phyloP scores from a whole-genome alignment of 2,797 vertebrate species.

The Etheostoma perlongum region DNA sequence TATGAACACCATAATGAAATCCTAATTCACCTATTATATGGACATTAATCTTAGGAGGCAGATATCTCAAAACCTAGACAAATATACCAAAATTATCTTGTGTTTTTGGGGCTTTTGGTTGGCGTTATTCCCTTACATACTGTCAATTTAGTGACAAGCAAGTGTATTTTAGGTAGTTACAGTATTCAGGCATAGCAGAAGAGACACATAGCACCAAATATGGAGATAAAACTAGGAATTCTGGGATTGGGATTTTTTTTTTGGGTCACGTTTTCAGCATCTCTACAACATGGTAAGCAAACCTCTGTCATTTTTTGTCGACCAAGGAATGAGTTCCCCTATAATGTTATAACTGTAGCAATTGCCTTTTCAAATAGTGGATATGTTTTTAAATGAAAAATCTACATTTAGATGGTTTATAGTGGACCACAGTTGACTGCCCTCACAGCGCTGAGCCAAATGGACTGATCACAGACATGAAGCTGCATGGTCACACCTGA shows the following conservation, averaged over 20 bases:
- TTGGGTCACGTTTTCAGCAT: background rate
- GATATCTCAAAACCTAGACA: background rate
- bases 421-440: background rate
- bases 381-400: constrained; percentile 4
- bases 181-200: background rate
- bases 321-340: background rate
- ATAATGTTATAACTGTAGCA: background rate
- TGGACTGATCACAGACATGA: constrained; percentile 44
- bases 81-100: background rate
- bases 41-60: background rate
- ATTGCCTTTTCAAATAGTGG: background rate
- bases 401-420: constrained; percentile 11
- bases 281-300: background rate
- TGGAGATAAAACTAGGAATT: constrained; percentile 9
- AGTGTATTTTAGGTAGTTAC: background rate
- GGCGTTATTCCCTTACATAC: background rate
- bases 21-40: background rate
- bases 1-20: background rate
- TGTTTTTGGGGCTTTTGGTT: background rate
- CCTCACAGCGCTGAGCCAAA: constrained; percentile 25
- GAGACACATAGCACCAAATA: constrained; percentile 11
- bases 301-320: constrained; percentile 7
- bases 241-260: too few relatives aligned
- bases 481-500: constrained; percentile 64
- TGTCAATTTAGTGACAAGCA: background rate